These are phyloP conservation scores for Columba livia DNA, from an alignment of 2,113 vertebrate genomes.

Conservation along the genomic window DNA sequence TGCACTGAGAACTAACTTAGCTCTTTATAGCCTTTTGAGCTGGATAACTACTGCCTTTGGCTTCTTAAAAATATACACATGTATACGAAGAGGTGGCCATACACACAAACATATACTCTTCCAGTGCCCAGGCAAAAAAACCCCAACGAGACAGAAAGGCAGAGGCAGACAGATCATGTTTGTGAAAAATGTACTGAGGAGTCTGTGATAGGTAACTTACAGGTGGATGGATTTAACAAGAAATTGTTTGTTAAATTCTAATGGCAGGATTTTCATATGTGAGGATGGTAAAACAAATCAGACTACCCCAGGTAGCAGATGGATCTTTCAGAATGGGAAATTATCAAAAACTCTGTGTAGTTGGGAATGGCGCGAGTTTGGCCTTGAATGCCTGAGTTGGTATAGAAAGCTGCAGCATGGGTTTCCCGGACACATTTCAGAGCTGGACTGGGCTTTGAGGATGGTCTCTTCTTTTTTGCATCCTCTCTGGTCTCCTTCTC, in stretches of 20 bases:
- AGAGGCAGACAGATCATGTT: not conserved
- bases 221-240: not conserved
- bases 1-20: not conserved
- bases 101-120: not conserved
- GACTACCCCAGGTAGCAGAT: not conserved
- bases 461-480: not conserved
- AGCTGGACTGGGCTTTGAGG: not conserved
- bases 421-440: not conserved
- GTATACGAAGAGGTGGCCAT: accelerated
- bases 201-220: not conserved
- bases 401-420: not conserved
- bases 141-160: not conserved
- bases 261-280: not conserved
- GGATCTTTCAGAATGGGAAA: not conserved
- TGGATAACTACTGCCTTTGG: not conserved
- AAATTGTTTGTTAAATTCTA: not conserved
- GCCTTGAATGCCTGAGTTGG: not conserved
- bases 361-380: not conserved
- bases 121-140: not conserved
- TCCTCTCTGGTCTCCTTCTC: not conserved
- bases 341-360: not conserved
- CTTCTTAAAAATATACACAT: not conserved
- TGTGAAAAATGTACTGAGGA: not conserved
- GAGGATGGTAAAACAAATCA: not conserved
- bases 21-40: not conserved